These are phyloP conservation scores for Tympanoctomys barrerae DNA, from an alignment of 2,797 vertebrate species.

Conservation along the genomic window DNA sequence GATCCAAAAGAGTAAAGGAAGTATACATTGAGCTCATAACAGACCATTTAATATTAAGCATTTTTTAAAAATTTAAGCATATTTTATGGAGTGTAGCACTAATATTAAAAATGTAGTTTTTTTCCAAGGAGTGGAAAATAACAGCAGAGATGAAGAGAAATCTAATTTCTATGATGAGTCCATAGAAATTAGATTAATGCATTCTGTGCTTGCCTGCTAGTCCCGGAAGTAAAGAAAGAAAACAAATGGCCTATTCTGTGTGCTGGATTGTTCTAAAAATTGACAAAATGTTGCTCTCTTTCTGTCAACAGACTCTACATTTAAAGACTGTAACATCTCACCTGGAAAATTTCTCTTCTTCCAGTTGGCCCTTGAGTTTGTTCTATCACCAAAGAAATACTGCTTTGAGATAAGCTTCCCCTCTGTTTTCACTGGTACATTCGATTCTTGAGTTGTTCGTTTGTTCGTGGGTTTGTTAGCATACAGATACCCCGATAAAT, in stretches of 20 bases:
- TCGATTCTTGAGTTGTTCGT: background rate
- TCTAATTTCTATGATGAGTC: background rate
- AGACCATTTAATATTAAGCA: background rate
- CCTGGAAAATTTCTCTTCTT: background rate
- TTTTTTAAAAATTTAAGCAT: background rate
- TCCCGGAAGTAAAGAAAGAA: background rate
- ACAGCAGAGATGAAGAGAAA: conserved; percentile 47
- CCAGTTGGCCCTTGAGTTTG: background rate
- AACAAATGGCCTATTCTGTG: background rate
- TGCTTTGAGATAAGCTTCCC: background rate
- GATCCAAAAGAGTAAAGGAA: conserved; percentile 55
- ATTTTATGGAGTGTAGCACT: conserved; percentile 20
- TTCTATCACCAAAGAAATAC: background rate
- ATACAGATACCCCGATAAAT: background rate
- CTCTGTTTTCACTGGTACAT: background rate
- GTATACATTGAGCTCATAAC: background rate
- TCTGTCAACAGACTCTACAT: background rate
- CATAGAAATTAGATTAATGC: conserved; percentile 11
- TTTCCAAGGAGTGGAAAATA: conserved; percentile 38
- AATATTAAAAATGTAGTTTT: conserved; percentile 8
- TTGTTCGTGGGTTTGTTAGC: background rate
- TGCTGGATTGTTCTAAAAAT: background rate
- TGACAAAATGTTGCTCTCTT: background rate
- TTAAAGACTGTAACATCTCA: background rate
- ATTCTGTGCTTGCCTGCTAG: background rate